Evolutionary conservation across 2,113 vertebrate species (phyloP).

Genomic region (Burhinus oedicnemus): DNA sequence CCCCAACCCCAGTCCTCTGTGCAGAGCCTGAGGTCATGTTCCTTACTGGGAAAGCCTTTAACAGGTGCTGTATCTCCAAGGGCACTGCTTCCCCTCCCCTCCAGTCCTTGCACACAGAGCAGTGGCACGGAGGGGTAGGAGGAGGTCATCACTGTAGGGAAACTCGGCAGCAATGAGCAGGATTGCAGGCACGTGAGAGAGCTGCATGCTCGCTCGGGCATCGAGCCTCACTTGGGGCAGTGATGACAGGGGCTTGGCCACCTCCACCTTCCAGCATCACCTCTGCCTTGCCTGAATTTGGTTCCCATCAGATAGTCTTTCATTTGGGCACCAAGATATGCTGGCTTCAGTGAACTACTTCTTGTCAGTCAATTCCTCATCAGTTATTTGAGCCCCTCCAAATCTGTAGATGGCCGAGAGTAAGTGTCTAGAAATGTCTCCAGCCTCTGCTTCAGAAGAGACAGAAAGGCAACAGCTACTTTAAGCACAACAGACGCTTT

Average conservation of each 20-base stretch:
- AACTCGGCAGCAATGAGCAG: neutral
- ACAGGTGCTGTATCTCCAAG: slow-evolving; percentile 46
- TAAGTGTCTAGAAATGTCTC: neutral
- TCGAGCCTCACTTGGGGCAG: neutral
- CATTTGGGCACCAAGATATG: neutral
- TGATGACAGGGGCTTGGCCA: neutral
- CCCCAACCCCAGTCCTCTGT: neutral
- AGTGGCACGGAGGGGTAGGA: neutral
- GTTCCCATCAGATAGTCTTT: neutral
- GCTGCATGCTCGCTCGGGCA: neutral
- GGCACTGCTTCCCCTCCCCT: neutral
- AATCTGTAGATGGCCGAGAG: neutral
- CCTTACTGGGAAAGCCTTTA: slow-evolving; percentile 46
- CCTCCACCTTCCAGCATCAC: neutral
- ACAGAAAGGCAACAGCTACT: neutral
- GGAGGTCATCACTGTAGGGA: neutral
- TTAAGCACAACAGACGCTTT: neutral
- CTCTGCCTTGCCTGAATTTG: slow-evolving; percentile 17
- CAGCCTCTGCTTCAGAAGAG: neutral
- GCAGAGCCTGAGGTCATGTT: slow-evolving; percentile 44
- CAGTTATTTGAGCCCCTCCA: neutral
- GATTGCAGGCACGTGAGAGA: neutral
- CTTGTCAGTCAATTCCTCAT: neutral
- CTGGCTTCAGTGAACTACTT: neutral
- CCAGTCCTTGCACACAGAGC: neutral